Conservation (phyloP, 2,797 vertebrate species). For the Microchirus variegatus region DNA sequence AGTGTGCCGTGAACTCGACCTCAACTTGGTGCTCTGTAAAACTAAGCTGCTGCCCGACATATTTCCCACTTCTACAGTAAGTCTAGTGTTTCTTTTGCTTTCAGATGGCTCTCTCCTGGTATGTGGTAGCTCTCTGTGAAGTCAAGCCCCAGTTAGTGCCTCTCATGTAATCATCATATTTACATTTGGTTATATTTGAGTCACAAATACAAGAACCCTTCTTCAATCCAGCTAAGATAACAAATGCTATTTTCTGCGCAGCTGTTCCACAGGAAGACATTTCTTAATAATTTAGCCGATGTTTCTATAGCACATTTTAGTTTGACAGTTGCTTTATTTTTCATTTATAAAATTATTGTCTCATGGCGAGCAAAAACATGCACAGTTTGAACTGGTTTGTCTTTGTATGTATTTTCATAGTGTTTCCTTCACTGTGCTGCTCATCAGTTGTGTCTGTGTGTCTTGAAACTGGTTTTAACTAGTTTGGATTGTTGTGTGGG, state of each 20-base stretch:
- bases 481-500: background rate
- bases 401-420: background rate
- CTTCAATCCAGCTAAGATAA: background rate
- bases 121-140: slow-evolving; percentile 60
- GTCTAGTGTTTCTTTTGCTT: slow-evolving; percentile 56
- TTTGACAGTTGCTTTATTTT: background rate
- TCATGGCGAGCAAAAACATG: background rate
- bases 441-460: background rate
- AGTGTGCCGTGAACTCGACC: slow-evolving; percentile 17
- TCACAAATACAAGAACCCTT: background rate
- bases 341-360: background rate
- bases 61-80: slow-evolving; percentile 25
- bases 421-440: background rate
- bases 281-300: background rate
- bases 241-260: background rate
- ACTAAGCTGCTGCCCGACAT: slow-evolving; percentile 22
- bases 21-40: slow-evolving; percentile 14
- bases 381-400: background rate
- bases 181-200: slow-evolving; percentile 4
- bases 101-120: slow-evolving; percentile 52
- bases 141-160: slow-evolving; percentile 30
- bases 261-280: background rate
- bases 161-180: slow-evolving; percentile 31
- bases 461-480: slow-evolving; percentile 5
- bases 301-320: background rate